Percentiles rank a stretch among this genome's conserved stretches.
Evolutionary conservation across 2,113 vertebrate genomes (phyloP).

Genomic region (Athene noctua): DNA sequence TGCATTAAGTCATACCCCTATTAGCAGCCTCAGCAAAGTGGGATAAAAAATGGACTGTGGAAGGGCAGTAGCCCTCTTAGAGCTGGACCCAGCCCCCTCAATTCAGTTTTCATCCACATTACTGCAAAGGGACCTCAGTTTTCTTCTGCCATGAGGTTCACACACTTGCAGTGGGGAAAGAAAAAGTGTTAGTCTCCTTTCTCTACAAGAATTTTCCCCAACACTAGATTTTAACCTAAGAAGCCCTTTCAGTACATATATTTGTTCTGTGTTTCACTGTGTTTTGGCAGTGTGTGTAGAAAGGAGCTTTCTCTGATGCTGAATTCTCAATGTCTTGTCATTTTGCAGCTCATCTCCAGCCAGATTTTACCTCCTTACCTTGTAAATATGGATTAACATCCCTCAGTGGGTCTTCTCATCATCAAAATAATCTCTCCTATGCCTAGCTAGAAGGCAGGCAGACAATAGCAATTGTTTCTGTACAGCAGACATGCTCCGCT

Average conservation of each 20-base stretch:
- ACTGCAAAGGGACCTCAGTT: neutral
- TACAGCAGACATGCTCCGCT: accelerated
- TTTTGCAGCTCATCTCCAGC: neutral
- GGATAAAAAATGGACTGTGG: accelerated
- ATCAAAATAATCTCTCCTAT: neutral
- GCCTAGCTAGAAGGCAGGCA: neutral
- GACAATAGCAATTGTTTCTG: neutral
- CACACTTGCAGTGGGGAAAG: neutral
- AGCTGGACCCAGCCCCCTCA: neutral
- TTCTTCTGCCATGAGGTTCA: neutral
- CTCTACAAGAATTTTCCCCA: neutral
- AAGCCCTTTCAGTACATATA: neutral
- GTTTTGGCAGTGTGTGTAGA: accelerated
- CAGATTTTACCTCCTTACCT: neutral
- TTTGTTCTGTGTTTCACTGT: neutral
- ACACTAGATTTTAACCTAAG: neutral
- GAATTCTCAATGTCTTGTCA: accelerated
- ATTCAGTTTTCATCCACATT: neutral
- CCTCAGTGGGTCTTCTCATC: neutral
- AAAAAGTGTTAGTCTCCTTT: neutral
- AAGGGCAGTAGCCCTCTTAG: too few species aligned
- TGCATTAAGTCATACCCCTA: neutral
- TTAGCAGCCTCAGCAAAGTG: neutral
- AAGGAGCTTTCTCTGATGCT: neutral
- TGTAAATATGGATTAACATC: neutral